Percentiles rank a stretch among this genome's conserved stretches.
Conservation (phyloP, 2,113 vertebrate genomes). For the Chlorocebus sabaeus region DNA sequence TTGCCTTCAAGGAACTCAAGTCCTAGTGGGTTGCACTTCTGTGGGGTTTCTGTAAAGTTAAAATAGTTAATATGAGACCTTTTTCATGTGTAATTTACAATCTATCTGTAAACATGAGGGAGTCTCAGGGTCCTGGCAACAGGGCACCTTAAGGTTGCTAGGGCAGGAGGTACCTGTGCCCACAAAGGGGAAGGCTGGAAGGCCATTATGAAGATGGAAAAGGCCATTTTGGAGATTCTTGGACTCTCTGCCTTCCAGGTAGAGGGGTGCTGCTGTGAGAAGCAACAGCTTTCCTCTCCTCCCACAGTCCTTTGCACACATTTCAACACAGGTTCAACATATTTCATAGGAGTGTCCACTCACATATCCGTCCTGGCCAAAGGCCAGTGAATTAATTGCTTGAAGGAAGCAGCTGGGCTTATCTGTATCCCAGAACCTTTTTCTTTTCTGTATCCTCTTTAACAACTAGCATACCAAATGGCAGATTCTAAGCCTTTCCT, state of each 20-base stretch:
- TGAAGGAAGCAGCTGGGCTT: neutral
- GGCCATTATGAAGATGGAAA: neutral
- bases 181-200: neutral
- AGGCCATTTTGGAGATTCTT: neutral
- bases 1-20: neutral
- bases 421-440: neutral
- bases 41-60: neutral
- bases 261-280: neutral
- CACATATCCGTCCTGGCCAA: neutral
- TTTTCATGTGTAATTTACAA: neutral
- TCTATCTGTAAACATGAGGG: neutral
- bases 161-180: neutral
- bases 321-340: neutral
- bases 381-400: neutral
- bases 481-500: neutral
- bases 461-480: neutral
- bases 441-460: neutral
- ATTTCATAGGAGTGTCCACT: neutral
- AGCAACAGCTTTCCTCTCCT: too few species aligned
- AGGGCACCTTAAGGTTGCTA: neutral
- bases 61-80: neutral
- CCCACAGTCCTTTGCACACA: neutral
- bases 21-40: neutral
- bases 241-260: neutral
- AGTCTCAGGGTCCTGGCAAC: neutral